Conservation (phyloP, 2,797 vertebrate genomes). For the Mormyrops boulengeri region DNA sequence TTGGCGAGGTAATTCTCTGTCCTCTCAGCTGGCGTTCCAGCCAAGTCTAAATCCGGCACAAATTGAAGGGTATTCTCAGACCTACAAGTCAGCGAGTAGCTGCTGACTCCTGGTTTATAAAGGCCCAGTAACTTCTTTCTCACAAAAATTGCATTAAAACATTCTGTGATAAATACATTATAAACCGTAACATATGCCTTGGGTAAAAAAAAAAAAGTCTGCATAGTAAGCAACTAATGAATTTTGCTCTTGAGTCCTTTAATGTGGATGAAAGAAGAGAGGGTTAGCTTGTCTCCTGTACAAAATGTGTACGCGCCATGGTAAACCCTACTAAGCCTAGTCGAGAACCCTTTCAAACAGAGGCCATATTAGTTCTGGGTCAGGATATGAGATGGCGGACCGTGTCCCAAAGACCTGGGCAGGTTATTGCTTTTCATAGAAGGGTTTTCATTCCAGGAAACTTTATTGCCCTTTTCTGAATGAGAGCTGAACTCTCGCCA, state of each 20-base stretch:
- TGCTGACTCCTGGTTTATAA: constrained; percentile 1
- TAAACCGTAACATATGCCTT: neutral
- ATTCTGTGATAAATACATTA: neutral
- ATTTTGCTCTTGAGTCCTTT: neutral
- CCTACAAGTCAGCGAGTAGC: neutral
- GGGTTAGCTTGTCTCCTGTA: neutral
- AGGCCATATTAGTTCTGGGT: neutral
- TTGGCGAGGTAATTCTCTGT: neutral
- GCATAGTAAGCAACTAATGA: neutral
- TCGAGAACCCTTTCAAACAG: neutral
- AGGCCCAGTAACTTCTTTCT: neutral
- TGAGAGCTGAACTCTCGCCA: neutral
- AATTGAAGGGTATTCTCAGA: neutral
- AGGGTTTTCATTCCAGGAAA: neutral
- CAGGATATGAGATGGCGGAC: neutral
- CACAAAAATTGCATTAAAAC: neutral
- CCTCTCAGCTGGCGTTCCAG: neutral
- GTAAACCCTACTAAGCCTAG: neutral
- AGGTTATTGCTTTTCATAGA: neutral
- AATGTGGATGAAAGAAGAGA: neutral
- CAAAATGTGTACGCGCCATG: neutral
- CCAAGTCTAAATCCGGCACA: neutral
- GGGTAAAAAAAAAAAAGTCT: neutral
- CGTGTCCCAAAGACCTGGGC: neutral
- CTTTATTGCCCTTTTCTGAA: neutral